Conservation (phyloP, 2,113 vertebrate species). For the Lasiurus borealis region DNA sequence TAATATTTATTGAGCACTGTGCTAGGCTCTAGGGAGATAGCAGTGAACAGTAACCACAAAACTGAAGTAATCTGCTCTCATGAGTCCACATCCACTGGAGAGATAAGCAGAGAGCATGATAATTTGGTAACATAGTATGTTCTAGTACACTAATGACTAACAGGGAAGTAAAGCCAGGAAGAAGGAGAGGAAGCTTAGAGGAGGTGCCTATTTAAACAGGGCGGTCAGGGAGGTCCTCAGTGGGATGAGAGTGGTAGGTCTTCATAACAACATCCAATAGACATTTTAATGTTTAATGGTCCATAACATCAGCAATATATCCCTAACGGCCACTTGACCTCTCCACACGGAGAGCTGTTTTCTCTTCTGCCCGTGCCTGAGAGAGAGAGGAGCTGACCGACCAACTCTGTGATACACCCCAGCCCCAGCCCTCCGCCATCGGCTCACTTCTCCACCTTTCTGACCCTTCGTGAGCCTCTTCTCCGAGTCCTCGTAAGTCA, state of each 20-base stretch:
- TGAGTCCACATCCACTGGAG: not conserved
- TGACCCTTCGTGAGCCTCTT: not conserved
- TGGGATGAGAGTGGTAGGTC: not conserved
- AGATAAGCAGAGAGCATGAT: not conserved
- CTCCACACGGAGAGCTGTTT: accelerated
- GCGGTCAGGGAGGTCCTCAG: not conserved
- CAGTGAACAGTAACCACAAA: not conserved
- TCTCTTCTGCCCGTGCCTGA: not conserved
- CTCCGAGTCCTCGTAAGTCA: not conserved
- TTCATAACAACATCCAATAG: not conserved
- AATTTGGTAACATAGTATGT: not conserved
- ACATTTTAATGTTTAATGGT: not conserved
- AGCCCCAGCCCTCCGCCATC: not conserved
- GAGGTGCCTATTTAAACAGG: not conserved
- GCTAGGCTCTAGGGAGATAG: not conserved
- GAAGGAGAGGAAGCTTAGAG: not conserved
- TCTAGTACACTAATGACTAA: not conserved
- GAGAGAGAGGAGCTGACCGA: not conserved
- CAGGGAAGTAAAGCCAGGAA: not conserved
- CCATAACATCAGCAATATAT: not conserved
- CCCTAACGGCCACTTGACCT: not conserved
- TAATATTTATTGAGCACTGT: not conserved
- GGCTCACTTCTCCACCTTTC: not conserved
- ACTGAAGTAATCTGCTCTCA: not conserved
- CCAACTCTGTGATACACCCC: not conserved